Evolutionary conservation across 2,888 invertebrate species (phyloP), one percentile per base, ranked within the genome.

Genomic region (Agrotis clavis): DNA sequence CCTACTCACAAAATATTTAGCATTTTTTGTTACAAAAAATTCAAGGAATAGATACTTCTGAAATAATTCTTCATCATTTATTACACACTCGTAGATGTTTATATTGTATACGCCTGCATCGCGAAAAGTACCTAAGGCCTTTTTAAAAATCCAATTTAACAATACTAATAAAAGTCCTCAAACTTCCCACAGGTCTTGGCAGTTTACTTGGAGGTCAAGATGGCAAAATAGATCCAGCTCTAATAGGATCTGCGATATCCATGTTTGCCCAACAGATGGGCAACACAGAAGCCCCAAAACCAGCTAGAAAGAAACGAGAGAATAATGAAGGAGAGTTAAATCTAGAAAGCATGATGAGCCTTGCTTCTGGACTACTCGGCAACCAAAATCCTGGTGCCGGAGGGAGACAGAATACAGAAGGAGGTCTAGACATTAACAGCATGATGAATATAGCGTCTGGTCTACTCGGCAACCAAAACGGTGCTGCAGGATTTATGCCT

Each of bases 191-290:
- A 96, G 96, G 95, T 80, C 83, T 96, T 1, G 95, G 97, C 90
- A 90, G 97, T 94, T 79, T 96, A 94, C 84, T 97, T 92, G 96
- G 97, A 92, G 87, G 96, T 90, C 85, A 96, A 97, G 90, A 97
- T 95, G 92, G 97, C 92, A 90, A 97, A 96, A 92, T 96, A 94
- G 90, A 96, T 96, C 92, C 97, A 88, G 91, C 97, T 90, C 90
- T 97, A 94, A 89, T 97, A 89, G 87, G 95, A 45, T 90, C 95
- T 1, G 93, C 96, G 92, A 90, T 96, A 0, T 94, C 95, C 0
- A 95, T 96, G 93, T 94, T 96, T 71, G 94, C 96, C 0, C 94
- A 93, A 81, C 93, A 93, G 80, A 92, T 93, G 92, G 86, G 83
- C 6, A 86, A 88, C 19, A 93, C 89, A 57, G 90, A 92, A 30